These are phyloP conservation scores for Craniophora ligustri DNA, from an alignment of 2,888 invertebrate genomes.

Conservation along the genomic window DNA sequence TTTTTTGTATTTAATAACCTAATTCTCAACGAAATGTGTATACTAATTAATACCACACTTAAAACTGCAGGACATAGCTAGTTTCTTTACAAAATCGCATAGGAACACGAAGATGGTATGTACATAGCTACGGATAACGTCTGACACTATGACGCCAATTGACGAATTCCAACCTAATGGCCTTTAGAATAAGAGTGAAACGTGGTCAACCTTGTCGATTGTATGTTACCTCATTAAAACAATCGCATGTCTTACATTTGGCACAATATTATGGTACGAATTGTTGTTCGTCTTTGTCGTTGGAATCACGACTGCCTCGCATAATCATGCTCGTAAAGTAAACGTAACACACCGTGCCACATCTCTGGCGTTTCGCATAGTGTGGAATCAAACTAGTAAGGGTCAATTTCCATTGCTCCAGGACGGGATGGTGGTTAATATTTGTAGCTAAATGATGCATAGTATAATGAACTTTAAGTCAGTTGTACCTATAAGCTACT, in stretches of 20 bases:
- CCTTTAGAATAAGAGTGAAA: background rate
- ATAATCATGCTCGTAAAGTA: background rate
- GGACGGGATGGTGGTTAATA: too few relatives aligned
- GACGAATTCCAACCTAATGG: background rate
- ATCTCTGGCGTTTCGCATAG: background rate
- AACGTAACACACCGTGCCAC: background rate
- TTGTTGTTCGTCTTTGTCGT: background rate
- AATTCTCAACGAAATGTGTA: too few relatives aligned
- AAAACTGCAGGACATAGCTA: too few relatives aligned
- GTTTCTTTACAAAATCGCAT: too few relatives aligned
- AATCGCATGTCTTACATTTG: too few relatives aligned
- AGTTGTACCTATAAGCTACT: too few relatives aligned
- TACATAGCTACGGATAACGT: background rate
- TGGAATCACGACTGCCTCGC: background rate
- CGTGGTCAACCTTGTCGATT: background rate
- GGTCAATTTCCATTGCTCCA: background rate
- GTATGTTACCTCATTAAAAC: background rate
- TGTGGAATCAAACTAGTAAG: background rate
- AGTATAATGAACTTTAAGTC: too few relatives aligned
- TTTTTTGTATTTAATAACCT: too few relatives aligned
- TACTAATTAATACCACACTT: too few relatives aligned
- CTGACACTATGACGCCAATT: background rate
- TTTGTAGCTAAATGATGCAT: too few relatives aligned
- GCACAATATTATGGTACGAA: background rate
- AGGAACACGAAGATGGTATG: too few relatives aligned